Base-by-base conservation (phyloP, 2,797 vertebrate genomes). In the Sebastes kiyomatsui region DNA sequence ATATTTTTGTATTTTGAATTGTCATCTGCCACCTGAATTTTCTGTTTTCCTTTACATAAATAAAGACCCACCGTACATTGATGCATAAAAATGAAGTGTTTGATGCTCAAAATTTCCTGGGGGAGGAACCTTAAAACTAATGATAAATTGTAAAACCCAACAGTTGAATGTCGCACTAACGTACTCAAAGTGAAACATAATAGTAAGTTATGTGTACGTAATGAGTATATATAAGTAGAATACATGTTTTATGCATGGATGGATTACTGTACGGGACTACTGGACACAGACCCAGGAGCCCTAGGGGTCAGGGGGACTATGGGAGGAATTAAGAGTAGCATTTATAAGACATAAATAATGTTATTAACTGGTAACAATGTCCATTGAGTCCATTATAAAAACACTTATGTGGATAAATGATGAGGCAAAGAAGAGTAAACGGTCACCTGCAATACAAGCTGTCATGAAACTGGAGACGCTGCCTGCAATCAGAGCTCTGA, bases 401-500 rank as follows among this genome's bases (percentile, higher is more conserved):
- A 56, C 25, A 33, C 9, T 30, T 38, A 2, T 28, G 5, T 23
- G 25, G 2, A 58, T 23, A 67, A 67, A 54, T 28, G 9, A 25
- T 16, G 7, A 60, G 25, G 8, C 4, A 59, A n/a, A 77, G 2
- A 71, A 20, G 20, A 79, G 25, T 10, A 27, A 22, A 33, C 0
- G 20, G 20, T 42, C 94, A 98, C 97, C 97, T 96, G 97, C 96
- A 0, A 97, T 87, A 55, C 97, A 98, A 38, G 97, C 97, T 0
- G 97, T 98, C 96, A 97, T 96, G 87, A 97, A 97, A 77, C 96
- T 96, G 49, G 97, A 91, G 0, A 90, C 77, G 0, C 95, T 96
- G 62, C 97, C 97, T 0, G 97, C 94, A 8, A 97, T 95, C 91
- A 98, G 92, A 3, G 97, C 90, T 86, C 97, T 95, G 62, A 96